Evolutionary conservation across 1,140 invertebrate species (phyloP), one percentile per base, ranked within the genome.

Genomic region (Zaprionus gabonicus): DNA sequence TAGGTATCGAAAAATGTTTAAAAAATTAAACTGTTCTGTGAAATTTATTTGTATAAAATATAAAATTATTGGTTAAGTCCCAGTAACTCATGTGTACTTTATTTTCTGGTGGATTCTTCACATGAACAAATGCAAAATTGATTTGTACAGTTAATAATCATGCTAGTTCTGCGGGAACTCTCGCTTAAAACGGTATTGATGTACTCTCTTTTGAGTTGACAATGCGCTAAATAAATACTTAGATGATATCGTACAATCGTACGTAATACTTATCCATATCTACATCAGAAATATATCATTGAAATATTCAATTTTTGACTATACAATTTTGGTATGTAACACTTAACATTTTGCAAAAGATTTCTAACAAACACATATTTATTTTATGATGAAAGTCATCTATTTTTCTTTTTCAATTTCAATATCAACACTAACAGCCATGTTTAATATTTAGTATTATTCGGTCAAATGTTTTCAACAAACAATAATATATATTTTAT

Each of bases 381-480:
- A 34, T 57, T 57, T 57, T 4, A 27, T 23, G 20, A 36, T 66
- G 27, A 13, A 51, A 41, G 27, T 31, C 23, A 34, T 58, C 7
- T 20, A 3, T 27, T 65, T 46, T 17, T 44, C 3, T 51, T 49
- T 62, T 41, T 6, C 0, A 49, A 31, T 44, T 75, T 51, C 13
- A 49, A 70, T 34, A 56, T 31, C 62, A 71, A 65, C 56, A 64
- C 58, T 74, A 75, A 64, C 59, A 70, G 72, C 67, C 51, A 75
- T 41, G 46, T 25, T 23, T 3, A 51, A 53, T 57, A 27, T 57
- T 64, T 59, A 3, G 27, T 53, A 73, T 68, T 44, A 25, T 44
- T 57, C 20, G 38, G 13, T 56, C 55, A 65, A 59, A 51, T 38
- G 10, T 69, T 46, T 62, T 46, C 27, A 25, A 56, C 38, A 69